Percentiles rank a stretch among this genome's conserved stretches.
phyloP scores from a whole-genome alignment of 2,113 vertebrate genomes.

The Todiramphus saurophagus region DNA sequence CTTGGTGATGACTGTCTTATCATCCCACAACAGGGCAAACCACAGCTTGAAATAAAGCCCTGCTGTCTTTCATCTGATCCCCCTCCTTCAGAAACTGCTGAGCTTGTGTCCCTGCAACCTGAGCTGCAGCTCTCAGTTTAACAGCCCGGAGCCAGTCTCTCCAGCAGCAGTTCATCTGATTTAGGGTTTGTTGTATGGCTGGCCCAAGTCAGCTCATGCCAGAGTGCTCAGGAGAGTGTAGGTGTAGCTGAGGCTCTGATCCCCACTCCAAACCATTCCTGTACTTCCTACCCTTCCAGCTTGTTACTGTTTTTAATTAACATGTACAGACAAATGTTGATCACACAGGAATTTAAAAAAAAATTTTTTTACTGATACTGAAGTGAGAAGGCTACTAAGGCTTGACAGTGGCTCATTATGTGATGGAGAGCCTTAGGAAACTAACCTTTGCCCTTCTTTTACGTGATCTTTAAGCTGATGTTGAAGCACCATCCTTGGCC shows the following conservation, averaged over 20 bases:
- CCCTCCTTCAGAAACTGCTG: background rate
- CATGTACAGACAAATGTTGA: background rate
- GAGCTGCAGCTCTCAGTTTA: background rate
- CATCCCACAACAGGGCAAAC: background rate
- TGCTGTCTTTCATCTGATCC: background rate
- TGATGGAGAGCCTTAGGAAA: conserved; percentile 48
- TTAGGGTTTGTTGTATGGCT: background rate
- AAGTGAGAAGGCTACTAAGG: background rate
- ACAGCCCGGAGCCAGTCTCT: background rate
- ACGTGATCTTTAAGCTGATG: background rate
- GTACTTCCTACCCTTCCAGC: background rate
- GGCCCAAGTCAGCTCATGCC: background rate
- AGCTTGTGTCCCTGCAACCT: background rate
- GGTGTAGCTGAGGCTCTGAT: background rate
- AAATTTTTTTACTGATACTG: background rate
- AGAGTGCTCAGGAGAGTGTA: too few species aligned
- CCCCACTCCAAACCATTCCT: background rate
- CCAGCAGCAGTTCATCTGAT: accelerated
- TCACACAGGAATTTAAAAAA: background rate
- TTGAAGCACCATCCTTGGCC: background rate
- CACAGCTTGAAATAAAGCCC: conserved; percentile 10
- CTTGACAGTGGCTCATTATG: conserved; percentile 29
- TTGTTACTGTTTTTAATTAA: background rate
- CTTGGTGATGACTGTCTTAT: background rate
- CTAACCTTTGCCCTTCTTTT: conserved; percentile 34